These are phyloP conservation scores for Spermophilus dauricus DNA, from an alignment of 2,113 vertebrate genomes.

Conservation along the genomic window DNA sequence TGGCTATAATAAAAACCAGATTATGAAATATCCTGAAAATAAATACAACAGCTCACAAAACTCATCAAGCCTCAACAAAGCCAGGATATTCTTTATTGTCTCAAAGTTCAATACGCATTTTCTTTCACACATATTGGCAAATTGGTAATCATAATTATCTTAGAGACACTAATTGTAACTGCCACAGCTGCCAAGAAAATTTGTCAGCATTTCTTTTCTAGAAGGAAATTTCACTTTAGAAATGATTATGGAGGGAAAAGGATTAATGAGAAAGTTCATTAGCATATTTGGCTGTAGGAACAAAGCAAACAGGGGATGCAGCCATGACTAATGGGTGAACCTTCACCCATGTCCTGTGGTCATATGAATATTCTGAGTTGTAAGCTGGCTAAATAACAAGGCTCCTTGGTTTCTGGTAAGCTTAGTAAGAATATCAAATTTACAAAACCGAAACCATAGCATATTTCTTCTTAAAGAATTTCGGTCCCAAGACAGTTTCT, in stretches of 20 bases:
- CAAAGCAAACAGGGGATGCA: conserved; percentile 49
- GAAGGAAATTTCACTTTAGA: conserved; percentile 72
- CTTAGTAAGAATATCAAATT: conserved; percentile 17
- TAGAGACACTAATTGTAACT: conserved; percentile 40
- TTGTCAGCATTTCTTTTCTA: conserved; percentile 55
- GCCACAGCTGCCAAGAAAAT: conserved; percentile 78
- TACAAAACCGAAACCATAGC: neutral
- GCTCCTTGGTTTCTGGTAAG: conserved; percentile 13
- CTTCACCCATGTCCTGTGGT: neutral
- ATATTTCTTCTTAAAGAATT: neutral
- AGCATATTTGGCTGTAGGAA: conserved; percentile 54
- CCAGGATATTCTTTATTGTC: neutral
- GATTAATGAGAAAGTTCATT: conserved; percentile 68
- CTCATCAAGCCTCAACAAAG: conserved; percentile 27
- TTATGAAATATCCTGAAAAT: conserved; percentile 66
- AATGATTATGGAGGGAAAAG: conserved; percentile 51
- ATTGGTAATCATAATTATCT: conserved; percentile 20
- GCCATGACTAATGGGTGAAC: conserved; percentile 37
- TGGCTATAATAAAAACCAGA: neutral
- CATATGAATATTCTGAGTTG: neutral
- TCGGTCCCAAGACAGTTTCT: neutral
- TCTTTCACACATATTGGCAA: neutral
- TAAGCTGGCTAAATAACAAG: conserved; percentile 20
- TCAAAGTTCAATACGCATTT: neutral
- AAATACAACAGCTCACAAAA: conserved; percentile 46